Percentiles rank a stretch among this genome's conserved stretches.
phyloP scores from a whole-genome alignment of 2,888 invertebrate species.

The Seladonia tumulorum region DNA sequence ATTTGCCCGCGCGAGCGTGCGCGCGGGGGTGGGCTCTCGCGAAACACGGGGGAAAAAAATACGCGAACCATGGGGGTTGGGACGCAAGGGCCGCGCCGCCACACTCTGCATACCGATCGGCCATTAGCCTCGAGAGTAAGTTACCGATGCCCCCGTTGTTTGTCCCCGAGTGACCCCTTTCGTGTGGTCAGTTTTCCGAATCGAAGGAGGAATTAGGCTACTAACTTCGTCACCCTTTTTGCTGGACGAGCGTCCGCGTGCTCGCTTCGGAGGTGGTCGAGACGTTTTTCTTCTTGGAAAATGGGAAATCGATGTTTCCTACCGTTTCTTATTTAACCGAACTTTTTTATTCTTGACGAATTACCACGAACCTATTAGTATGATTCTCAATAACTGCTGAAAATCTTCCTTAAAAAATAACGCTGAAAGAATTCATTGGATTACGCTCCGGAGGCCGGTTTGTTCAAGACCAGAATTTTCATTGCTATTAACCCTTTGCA shows the following conservation, averaged over 20 bases:
- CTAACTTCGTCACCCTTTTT: not conserved
- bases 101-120: slow-evolving; percentile 21
- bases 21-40: not conserved
- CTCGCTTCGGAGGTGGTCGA: not conserved
- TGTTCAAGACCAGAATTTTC: too few species aligned
- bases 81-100: slow-evolving; percentile 45
- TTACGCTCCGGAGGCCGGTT: too few species aligned
- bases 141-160: slow-evolving; percentile 10
- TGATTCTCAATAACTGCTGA: too few species aligned
- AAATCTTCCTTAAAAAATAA: too few species aligned
- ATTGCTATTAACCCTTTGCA: not conserved
- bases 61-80: not conserved
- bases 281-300: not conserved
- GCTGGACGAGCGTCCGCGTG: not conserved
- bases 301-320: not conserved
- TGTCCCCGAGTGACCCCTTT: not conserved
- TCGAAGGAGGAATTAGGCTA: not conserved
- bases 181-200: not conserved
- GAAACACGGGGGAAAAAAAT: slow-evolving; percentile 38
- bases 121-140: slow-evolving; percentile 45
- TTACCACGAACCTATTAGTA: too few species aligned
- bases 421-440: too few species aligned
- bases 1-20: slow-evolving; percentile 44
- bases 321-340: not conserved
- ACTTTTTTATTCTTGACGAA: too few species aligned